Percentiles rank a stretch among this genome's conserved stretches.
phyloP scores from a whole-genome alignment of 2,797 vertebrate species.

The Rhabdomys pumilio region DNA sequence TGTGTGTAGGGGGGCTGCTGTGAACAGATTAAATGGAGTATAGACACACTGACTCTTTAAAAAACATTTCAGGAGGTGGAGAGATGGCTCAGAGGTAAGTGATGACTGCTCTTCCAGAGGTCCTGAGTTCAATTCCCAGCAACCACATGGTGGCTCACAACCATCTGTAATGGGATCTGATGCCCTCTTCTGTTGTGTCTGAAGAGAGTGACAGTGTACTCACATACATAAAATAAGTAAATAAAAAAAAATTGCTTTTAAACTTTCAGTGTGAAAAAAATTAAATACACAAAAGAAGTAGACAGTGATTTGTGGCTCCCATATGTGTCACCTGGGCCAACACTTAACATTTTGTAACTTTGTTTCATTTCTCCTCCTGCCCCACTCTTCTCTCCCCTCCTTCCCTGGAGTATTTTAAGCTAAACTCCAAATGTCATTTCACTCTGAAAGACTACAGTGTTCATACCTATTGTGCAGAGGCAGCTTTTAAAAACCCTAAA shows the following conservation, averaged over 20 bases:
- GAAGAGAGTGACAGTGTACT: background rate
- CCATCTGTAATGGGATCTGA: background rate
- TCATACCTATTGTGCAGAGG: background rate
- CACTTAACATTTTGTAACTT: constrained; percentile 27
- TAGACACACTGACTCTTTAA: background rate
- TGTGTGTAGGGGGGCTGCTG: background rate
- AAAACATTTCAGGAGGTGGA: background rate
- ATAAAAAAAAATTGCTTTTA: background rate
- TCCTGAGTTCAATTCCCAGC: background rate
- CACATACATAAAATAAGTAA: background rate
- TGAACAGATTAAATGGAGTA: background rate
- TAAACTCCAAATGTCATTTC: constrained; percentile 55
- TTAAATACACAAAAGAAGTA: constrained; percentile 29
- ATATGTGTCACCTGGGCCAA: background rate
- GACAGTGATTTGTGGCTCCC: background rate
- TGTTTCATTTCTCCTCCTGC: background rate
- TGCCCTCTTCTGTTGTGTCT: background rate
- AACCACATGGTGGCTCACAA: background rate
- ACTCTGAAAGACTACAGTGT: background rate
- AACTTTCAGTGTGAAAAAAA: constrained; percentile 31
- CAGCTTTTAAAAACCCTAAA: background rate
- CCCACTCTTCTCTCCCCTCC: background rate
- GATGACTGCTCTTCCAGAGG: background rate
- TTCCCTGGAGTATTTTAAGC: constrained; percentile 40
- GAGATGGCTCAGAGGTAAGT: background rate